Conservation (phyloP, 2,888 invertebrate genomes). For the Elegia similella region DNA sequence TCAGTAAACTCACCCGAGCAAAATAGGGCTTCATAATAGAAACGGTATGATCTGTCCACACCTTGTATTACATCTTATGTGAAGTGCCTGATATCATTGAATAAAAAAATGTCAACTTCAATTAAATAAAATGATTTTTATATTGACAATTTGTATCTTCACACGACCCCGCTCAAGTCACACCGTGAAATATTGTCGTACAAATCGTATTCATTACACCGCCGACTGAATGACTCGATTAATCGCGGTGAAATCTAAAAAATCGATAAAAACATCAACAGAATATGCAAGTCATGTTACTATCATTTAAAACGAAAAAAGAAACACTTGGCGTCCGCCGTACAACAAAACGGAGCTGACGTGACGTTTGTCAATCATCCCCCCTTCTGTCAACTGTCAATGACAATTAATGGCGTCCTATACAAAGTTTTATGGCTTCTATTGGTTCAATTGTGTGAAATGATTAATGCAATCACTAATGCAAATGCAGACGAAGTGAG, state of each 20-base stretch:
- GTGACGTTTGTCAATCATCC: constrained; percentile 80
- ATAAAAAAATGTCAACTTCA: background rate
- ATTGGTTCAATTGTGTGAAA: constrained; percentile 59
- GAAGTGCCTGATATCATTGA: background rate
- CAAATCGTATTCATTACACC: constrained; percentile 14
- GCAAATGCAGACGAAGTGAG: constrained; percentile 68
- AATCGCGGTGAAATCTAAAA: constrained; percentile 16
- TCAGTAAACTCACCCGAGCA: no score
- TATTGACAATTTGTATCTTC: background rate
- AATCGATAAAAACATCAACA: constrained; percentile 33
- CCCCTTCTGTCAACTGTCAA: constrained; percentile 73
- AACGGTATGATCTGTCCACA: no score
- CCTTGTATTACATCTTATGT: no score
- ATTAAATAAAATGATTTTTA: background rate
- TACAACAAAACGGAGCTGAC: constrained; percentile 35
- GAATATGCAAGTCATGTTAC: constrained; percentile 47
- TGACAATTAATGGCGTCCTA: constrained; percentile 78
- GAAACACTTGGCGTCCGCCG: constrained; percentile 40
- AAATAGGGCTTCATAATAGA: no score
- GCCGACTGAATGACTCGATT: constrained; percentile 1
- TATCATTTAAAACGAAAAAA: constrained; percentile 41
- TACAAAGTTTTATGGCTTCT: constrained; percentile 77
- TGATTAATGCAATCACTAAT: constrained; percentile 81
- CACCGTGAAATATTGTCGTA: constrained; percentile 15
- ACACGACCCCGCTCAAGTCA: background rate